phyloP scores from a whole-genome alignment of 1,140 invertebrate species.

The Linepithema humile region DNA sequence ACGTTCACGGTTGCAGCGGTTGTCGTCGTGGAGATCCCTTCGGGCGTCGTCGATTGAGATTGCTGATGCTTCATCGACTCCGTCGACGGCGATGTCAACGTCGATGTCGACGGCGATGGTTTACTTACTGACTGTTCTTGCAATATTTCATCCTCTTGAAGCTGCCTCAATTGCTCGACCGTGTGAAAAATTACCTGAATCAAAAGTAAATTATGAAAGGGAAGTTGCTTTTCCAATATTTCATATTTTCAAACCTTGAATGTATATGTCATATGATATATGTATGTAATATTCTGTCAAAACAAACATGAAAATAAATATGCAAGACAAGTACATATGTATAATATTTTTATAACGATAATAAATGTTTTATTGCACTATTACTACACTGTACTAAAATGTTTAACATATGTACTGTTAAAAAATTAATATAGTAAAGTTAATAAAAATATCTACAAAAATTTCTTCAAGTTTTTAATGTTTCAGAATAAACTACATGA shows the following conservation, averaged over 20 bases:
- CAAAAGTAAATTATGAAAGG: background rate
- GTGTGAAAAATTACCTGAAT: conserved; percentile 80
- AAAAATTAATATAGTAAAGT: background rate
- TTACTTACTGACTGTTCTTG: conserved; percentile 8
- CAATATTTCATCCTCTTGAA: conserved; percentile 67
- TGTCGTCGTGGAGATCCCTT: background rate
- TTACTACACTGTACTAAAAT: background rate
- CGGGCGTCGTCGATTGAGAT: conserved; percentile 32
- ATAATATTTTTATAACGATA: background rate
- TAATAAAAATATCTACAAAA: background rate
- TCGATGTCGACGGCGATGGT: background rate
- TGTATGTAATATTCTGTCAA: background rate
- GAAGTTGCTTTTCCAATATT: background rate
- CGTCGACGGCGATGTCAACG: no score
- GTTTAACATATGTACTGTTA: background rate
- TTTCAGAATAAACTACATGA: background rate
- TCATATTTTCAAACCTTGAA: background rate
- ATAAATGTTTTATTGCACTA: no score
- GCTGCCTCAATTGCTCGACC: conserved; percentile 76
- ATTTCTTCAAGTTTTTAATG: background rate
- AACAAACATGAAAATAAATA: background rate
- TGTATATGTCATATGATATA: background rate
- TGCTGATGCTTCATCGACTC: conserved; percentile 24
- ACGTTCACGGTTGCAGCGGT: conserved; percentile 60
- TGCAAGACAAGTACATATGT: background rate